phyloP scores from a whole-genome alignment of 2,113 vertebrate genomes.

The Scartelaos histophorus region DNA sequence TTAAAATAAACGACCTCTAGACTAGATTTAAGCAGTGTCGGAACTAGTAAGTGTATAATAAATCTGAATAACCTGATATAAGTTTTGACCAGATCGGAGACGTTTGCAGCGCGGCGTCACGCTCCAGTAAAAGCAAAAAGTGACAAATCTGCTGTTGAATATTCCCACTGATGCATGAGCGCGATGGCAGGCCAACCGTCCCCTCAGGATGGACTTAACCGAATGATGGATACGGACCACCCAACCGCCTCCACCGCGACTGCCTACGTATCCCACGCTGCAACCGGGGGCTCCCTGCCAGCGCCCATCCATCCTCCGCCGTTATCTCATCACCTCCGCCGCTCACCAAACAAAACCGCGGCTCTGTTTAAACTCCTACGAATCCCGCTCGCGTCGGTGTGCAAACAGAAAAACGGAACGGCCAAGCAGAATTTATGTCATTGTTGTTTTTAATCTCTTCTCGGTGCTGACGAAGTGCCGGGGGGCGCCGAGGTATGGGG shows the following conservation, averaged over 20 bases:
- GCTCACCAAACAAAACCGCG: slow-evolving; percentile 1
- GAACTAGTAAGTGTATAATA: too few species aligned
- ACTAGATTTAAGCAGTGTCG: too few species aligned
- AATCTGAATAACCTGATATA: too few species aligned
- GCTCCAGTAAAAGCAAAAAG: background rate
- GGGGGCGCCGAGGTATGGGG: slow-evolving; percentile 5
- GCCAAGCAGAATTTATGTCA: slow-evolving; percentile 22
- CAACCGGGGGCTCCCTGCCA: background rate
- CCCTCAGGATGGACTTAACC: slow-evolving; percentile 36
- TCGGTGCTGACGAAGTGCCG: slow-evolving; percentile 28
- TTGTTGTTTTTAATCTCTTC: slow-evolving; percentile 21
- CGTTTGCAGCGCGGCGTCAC: background rate
- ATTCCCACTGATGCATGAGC: background rate
- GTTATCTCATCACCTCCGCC: slow-evolving; percentile 11
- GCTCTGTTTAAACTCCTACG: slow-evolving; percentile 9
- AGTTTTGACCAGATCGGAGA: too few species aligned
- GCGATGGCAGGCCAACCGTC: background rate
- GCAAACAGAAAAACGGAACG: slow-evolving; percentile 13
- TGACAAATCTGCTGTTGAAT: background rate
- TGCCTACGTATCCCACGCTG: background rate
- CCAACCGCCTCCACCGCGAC: background rate
- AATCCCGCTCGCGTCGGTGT: background rate
- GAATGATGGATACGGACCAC: slow-evolving; percentile 38
- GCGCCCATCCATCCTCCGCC: background rate
- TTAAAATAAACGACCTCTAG: too few species aligned